phyloP scores from a whole-genome alignment of 2,113 vertebrate genomes.

The Heterotilapia buettikoferi region DNA sequence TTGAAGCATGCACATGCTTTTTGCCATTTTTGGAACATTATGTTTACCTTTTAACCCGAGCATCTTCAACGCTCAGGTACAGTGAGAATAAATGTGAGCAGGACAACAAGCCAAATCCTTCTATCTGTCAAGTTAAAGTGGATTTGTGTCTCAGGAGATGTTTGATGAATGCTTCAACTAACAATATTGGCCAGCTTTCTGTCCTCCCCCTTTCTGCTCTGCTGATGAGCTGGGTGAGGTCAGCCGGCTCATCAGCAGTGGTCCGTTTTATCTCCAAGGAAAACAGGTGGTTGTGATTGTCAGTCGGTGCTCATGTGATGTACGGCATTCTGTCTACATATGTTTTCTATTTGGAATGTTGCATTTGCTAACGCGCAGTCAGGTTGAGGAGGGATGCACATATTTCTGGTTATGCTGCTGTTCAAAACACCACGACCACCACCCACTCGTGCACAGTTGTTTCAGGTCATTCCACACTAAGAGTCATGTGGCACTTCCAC shows the following conservation, averaged over 20 bases:
- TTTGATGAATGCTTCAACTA: conserved; percentile 3
- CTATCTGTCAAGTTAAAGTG: conserved; percentile 5
- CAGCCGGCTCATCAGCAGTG: conserved; percentile 33
- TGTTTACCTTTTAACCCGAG: conserved; percentile 40
- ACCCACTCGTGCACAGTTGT: conserved; percentile 73
- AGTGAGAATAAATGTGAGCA: neutral
- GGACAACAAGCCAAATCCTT: neutral
- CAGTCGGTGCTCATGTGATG: conserved; percentile 25
- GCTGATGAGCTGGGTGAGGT: neutral
- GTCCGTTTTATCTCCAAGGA: conserved; percentile 38
- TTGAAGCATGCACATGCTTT: conserved; percentile 59
- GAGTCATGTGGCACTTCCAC: conserved; percentile 47
- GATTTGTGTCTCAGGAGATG: conserved; percentile 17
- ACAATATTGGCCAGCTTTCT: conserved; percentile 21
- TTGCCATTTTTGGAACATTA: conserved; percentile 49
- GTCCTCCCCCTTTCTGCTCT: neutral
- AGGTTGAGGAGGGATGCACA: conserved; percentile 62
- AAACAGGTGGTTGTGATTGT: conserved; percentile 71
- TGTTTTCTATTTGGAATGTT: conserved; percentile 64
- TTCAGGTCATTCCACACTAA: conserved; percentile 62
- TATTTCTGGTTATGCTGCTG: conserved; percentile 62
- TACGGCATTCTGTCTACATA: conserved; percentile 32
- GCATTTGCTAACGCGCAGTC: conserved; percentile 62
- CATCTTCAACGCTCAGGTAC: conserved; percentile 32
- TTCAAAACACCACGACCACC: conserved; percentile 55